phyloP scores from a whole-genome alignment of 2,113 vertebrate species.

The Tretioscincus oriximinensis region DNA sequence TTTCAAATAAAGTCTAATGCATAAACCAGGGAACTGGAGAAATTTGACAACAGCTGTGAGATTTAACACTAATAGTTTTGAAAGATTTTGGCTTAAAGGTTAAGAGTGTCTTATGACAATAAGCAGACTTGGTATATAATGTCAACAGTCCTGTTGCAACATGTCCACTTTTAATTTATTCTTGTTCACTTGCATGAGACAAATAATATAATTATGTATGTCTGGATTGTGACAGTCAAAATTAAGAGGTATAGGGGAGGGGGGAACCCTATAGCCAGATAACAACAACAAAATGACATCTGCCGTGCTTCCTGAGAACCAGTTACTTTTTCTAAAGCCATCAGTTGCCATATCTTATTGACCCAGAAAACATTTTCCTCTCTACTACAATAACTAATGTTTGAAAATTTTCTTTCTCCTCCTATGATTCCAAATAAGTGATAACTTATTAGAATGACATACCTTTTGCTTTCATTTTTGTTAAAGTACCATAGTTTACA shows the following conservation, averaged over 20 bases:
- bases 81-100: slow-evolving; percentile 83
- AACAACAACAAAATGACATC: slow-evolving; percentile 42
- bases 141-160: slow-evolving; percentile 82
- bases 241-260: not conserved
- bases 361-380: slow-evolving; percentile 63
- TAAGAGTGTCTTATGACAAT: slow-evolving; percentile 84
- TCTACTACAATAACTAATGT: slow-evolving; percentile 65
- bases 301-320: slow-evolving; percentile 61
- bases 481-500: slow-evolving; percentile 1
- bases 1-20: slow-evolving; percentile 79
- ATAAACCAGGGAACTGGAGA: slow-evolving; percentile 76
- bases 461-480: slow-evolving; percentile 19
- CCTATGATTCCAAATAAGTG: slow-evolving; percentile 40
- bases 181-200: slow-evolving; percentile 77
- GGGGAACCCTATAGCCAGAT: slow-evolving; percentile 46
- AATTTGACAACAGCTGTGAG: slow-evolving; percentile 77
- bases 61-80: slow-evolving; percentile 82
- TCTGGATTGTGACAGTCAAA: slow-evolving; percentile 74
- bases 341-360: slow-evolving; percentile 61
- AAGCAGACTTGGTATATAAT: slow-evolving; percentile 82
- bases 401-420: slow-evolving; percentile 48
- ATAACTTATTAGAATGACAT: slow-evolving; percentile 15
- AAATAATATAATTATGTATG: slow-evolving; percentile 80
- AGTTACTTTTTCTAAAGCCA: slow-evolving; percentile 60
- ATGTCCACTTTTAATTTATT: slow-evolving; percentile 82